Evolutionary conservation across 2,888 invertebrate species (phyloP).

Genomic region (Acrobasis repandana): DNA sequence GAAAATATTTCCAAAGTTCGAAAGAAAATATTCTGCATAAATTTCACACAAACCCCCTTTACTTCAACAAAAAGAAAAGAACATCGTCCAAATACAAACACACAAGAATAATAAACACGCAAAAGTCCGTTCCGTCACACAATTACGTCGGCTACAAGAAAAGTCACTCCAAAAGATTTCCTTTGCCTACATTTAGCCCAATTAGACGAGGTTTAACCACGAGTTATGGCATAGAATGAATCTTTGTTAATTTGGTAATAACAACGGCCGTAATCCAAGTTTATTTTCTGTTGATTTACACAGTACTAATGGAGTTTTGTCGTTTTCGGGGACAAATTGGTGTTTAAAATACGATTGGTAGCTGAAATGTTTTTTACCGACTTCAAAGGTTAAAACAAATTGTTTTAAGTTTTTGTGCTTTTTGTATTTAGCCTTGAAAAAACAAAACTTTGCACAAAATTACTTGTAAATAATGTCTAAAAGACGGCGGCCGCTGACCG

Average conservation of each 20-base stretch:
- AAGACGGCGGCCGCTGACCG: too few relatives aligned
- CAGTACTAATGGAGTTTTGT: constrained; percentile 5
- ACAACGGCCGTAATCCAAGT: constrained; percentile 19
- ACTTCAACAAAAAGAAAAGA: background rate
- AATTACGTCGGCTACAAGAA: constrained; percentile 33
- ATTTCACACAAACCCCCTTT: too few relatives aligned
- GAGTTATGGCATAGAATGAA: constrained; percentile 26
- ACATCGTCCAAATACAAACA: background rate
- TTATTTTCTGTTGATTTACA: constrained; percentile 20
- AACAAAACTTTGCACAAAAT: too few relatives aligned
- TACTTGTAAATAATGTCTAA: too few relatives aligned
- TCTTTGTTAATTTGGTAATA: constrained; percentile 23
- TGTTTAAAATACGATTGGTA: background rate
- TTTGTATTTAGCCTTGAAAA: background rate
- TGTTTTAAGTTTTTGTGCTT: background rate
- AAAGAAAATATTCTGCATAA: too few relatives aligned
- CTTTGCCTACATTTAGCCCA: constrained; percentile 29
- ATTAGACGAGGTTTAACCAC: constrained; percentile 31
- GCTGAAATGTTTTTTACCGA: background rate
- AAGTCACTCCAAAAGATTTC: constrained; percentile 34
- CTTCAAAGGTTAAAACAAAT: too few relatives aligned
- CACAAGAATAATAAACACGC: constrained; percentile 25
- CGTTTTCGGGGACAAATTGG: background rate
- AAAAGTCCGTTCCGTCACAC: constrained; percentile 26
- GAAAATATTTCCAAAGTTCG: too few relatives aligned